Base-by-base conservation (phyloP, 2,113 vertebrate species). In the Promerops cafer region DNA sequence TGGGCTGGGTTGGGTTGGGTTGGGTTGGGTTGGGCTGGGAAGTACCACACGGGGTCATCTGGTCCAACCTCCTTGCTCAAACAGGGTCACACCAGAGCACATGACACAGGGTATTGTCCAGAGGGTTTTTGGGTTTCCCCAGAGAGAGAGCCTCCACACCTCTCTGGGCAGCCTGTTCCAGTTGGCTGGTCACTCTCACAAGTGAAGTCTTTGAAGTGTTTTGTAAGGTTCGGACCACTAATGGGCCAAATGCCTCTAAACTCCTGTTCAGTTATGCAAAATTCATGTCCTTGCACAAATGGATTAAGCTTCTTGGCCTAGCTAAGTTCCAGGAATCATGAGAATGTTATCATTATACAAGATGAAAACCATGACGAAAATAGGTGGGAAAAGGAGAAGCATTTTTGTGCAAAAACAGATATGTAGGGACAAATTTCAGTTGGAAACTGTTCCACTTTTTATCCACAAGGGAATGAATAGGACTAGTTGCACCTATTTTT, bases 1-100 rank as follows among this genome's bases (percentile, higher is more conserved):
- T 49, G 31, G 16, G 33, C n/a, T n/a, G n/a, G n/a, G n/a, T n/a
- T n/a, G n/a, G n/a, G n/a, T n/a, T n/a, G 14, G 35, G 27, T 7
- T 7, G 10, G 10, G n/a, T 16, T 42, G 20, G 11, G 27, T 20
- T 45, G 33, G 16, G 9, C 31, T 37, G 27, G 15, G 39, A 40
- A 14, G 45, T 9, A 60, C 16, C 30, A 16, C 22, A 20, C 0
- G 1, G 6, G 3, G 20, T 12, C 24, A 27, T 15, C n/a, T 52
- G 33, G 10, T 44, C 44, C 27, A 37, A 13, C 8, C 11, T 31
- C 30, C 26, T n/a, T 40, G 14, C 47, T 76, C 24, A 54, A 35
- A 39, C 11, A 47, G 40, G 16, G 3, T 18, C 54, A 42, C 7
- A n/a, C 17, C 19, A 54, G 24, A 31, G 30, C n/a, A 69, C 24